Evolutionary conservation across 2,113 vertebrate species (phyloP), one percentile per base, ranked within the genome.

Genomic region (Pagrus major): DNA sequence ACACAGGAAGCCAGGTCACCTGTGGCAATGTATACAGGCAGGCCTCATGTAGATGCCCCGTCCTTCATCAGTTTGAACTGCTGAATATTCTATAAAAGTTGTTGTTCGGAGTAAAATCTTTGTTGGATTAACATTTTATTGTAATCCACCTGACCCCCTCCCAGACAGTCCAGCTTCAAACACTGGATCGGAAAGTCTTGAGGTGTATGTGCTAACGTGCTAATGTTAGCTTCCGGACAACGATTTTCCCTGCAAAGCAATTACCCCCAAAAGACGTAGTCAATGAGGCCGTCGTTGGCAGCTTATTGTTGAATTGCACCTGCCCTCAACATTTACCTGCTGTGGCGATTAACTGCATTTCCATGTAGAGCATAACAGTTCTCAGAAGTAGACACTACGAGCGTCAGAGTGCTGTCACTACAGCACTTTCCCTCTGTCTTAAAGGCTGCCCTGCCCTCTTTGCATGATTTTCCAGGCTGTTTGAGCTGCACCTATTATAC

Each of bases 161-260:
- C n/a, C n/a, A n/a, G 11, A 33, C 60, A 29, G 0, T 10, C 31
- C 51, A 42, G 35, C 10, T 52, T 61, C 25, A 54, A 35, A 52
- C 55, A 33, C 27, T 56, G 41, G 7, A 18, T 47, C 31, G 58
- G 46, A 4, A 52, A 44, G 44, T 60, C 27, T 41, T 37, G 41
- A 39, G 6, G 63, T 73, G 46, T 61, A 25, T 12, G 11, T 5
- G 31, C 61, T 68, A n/a, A n/a, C n/a, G n/a, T n/a, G n/a, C n/a
- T n/a, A 56, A 63, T 47, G n/a, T 56, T 68, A 47, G 27, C 23
- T 25, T 41, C 31, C 58, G 58, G 74, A 58, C 37, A 35, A 65
- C 41, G 47, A 16, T 5, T 76, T 76, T 54, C 42, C 46, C 18
- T 35, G 11, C 31, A 27, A 29, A 63, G n/a, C 56, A 56, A 29